phyloP scores from a whole-genome alignment of 2,888 invertebrate species.

The Bunonema sp. region DNA sequence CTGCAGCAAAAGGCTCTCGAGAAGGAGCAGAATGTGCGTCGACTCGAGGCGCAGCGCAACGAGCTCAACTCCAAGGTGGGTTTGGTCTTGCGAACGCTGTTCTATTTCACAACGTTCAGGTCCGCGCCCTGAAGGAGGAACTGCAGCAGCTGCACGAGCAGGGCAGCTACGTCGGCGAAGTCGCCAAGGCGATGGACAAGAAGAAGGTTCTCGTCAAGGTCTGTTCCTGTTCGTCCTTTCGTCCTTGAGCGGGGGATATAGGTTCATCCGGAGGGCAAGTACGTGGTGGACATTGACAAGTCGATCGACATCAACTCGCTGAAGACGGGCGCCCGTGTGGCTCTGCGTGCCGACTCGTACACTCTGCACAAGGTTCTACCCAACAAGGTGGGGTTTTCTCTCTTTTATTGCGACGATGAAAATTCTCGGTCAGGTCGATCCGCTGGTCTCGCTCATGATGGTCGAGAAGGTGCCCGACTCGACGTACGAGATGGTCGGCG shows the following conservation, averaged over 20 bases:
- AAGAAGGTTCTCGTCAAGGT: conserved; percentile 92
- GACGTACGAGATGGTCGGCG: conserved; percentile 99
- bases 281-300: conserved; percentile 95
- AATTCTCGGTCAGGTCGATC: conserved; percentile 73
- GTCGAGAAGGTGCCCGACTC: conserved; percentile 99
- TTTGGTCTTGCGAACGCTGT: not conserved
- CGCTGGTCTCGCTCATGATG: conserved; percentile 97
- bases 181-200: conserved; percentile 98
- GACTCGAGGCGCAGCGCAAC: conserved; percentile 91
- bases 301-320: conserved; percentile 95
- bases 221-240: not conserved
- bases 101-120: conserved; percentile 50
- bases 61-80: conserved; percentile 91
- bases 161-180: conserved; percentile 97
- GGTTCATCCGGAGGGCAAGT: conserved; percentile 97
- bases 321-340: conserved; percentile 90
- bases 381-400: conserved; percentile 59
- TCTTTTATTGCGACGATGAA: not conserved
- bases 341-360: conserved; percentile 91
- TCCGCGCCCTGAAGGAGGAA: conserved; percentile 89
- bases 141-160: conserved; percentile 83
- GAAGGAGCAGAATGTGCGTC: conserved; percentile 84
- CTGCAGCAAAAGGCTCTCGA: conserved; percentile 71
- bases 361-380: conserved; percentile 94
- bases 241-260: conserved; percentile 22